Evolutionary conservation across 2,113 vertebrate species (phyloP), one percentile per base, ranked within the genome.

Genomic region (Kryptolebias marmoratus): DNA sequence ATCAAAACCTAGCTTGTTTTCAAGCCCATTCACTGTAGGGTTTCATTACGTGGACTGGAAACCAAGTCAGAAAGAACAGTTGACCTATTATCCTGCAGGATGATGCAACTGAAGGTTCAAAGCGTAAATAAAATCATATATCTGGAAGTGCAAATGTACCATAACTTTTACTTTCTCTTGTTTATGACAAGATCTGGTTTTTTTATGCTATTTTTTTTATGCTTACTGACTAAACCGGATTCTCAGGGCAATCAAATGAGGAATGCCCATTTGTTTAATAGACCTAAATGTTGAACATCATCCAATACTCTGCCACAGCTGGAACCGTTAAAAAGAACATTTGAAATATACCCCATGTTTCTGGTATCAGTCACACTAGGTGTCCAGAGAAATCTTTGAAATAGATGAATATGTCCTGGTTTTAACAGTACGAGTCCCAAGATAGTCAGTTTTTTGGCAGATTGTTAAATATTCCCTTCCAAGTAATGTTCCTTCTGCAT

Each of bases 401-500:
- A 86, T 71, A 85, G 88, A 90, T 85, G 69, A 90, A 88, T 85
- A 80, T 90, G 88, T 85, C 85, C 89, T 84, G 82, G 81, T 89
- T 92, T 90, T 85, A 83, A 89, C 79, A 89, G 80, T 73, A 66
- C 56, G 71, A 15, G 57, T 84, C 87, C 84, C 88, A 44, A 71
- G 84, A 80, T 80, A 83, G 80, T 81, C 69, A 66, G 64, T 80
- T 84, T 84, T 89, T 89, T 90, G 89, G 86, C 89, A 90, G 85
- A 85, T 86, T 89, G 86, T 89, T 88, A 86, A 92, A 88, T 85
- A 90, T 90, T 89, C 77, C 72, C 85, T 85, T 88, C 71, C 79
- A 83, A 84, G 87, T 87, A 87, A 88, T 84, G 85, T 81, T 88
- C 66, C 83, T 84, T 88, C 86, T 86, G 88, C 79, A 89, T 89